phyloP scores from a whole-genome alignment of 2,113 vertebrate species.

The Oenanthe oenanthe region DNA sequence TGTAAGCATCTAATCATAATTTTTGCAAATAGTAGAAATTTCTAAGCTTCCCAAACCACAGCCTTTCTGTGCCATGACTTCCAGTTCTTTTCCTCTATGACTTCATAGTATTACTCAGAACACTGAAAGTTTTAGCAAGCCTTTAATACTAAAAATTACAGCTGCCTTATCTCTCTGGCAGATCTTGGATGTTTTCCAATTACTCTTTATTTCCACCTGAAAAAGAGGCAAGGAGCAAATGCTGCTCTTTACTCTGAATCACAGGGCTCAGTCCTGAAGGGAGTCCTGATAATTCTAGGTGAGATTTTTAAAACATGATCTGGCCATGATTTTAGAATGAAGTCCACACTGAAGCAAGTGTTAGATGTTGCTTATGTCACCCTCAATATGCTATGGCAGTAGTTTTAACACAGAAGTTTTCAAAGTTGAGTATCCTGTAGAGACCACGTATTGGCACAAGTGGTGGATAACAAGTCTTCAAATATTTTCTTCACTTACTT shows the following conservation, averaged over 20 bases:
- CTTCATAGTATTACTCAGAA: not conserved
- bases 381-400: not conserved
- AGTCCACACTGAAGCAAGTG: not conserved
- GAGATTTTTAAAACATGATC: not conserved
- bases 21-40: not conserved
- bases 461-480: not conserved
- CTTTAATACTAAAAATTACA: not conserved
- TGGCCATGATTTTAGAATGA: not conserved
- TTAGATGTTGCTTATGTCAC: not conserved
- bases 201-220: not conserved
- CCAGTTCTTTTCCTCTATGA: not conserved
- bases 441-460: not conserved
- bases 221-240: not conserved
- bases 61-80: not conserved
- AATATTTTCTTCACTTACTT: not conserved
- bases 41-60: not conserved
- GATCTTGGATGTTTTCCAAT: not conserved
- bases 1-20: not conserved
- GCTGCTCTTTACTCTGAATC: too few species aligned
- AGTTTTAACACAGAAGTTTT: not conserved
- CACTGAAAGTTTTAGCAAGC: not conserved
- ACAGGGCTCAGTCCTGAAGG: not conserved
- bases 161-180: not conserved
- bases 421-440: not conserved
- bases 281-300: not conserved